These are phyloP conservation scores for Columba guinea DNA, from an alignment of 2,797 vertebrate genomes.

Conservation along the genomic window DNA sequence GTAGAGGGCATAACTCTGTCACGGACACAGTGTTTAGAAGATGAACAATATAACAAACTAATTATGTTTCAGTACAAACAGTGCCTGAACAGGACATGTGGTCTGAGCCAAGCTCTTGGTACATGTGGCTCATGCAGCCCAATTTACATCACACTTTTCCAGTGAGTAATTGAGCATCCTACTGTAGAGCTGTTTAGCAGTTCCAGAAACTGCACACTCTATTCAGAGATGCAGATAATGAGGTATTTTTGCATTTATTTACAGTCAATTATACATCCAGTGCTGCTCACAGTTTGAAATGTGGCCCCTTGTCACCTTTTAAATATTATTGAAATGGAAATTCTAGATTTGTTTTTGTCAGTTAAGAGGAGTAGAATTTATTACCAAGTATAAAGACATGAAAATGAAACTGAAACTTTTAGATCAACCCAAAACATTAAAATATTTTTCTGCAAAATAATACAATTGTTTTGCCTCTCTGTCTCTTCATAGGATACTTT, in stretches of 20 bases:
- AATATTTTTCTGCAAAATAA: background rate
- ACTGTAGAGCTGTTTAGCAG: background rate
- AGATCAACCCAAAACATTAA: background rate
- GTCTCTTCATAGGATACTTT: background rate
- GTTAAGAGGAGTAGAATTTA: background rate
- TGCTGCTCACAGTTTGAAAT: background rate
- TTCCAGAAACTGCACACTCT: background rate
- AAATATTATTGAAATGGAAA: background rate
- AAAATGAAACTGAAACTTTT: background rate
- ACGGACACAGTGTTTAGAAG: background rate
- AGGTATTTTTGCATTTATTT: background rate
- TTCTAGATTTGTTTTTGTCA: background rate
- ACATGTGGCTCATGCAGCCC: background rate
- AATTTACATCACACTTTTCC: background rate
- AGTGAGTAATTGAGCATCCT: background rate
- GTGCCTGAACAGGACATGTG: background rate
- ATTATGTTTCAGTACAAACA: constrained; percentile 44
- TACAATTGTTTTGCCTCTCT: background rate
- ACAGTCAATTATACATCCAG: background rate
- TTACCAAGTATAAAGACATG: background rate
- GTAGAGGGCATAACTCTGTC: constrained; percentile 11
- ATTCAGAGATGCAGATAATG: background rate
- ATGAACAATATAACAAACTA: constrained; percentile 27
- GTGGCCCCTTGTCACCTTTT: background rate
- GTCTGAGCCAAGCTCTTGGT: background rate